Conservation (phyloP, 1,140 invertebrate species). For the Drosophila athabasca region DNA sequence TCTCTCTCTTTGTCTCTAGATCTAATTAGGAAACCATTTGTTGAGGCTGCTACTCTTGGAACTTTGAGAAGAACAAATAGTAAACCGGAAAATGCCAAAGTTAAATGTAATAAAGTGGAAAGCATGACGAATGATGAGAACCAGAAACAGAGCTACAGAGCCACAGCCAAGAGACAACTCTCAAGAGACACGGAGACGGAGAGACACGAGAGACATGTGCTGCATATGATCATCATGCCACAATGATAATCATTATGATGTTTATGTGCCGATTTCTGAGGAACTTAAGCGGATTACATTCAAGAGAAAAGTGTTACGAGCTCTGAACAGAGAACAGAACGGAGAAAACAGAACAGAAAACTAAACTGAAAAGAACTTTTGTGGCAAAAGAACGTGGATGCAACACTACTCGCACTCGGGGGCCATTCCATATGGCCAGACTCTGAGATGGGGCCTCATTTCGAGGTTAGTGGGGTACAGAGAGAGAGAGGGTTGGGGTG, state of each 20-base stretch:
- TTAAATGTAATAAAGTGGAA: conserved; percentile 63
- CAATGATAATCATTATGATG: conserved; percentile 53
- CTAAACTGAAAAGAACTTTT: conserved; percentile 37
- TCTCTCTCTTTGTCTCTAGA: conserved; percentile 1
- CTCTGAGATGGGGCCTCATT: conserved; percentile 19
- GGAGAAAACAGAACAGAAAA: conserved; percentile 14
- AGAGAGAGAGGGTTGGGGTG: too few species aligned
- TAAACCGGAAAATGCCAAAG: conserved; percentile 49
- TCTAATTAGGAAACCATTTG: conserved; percentile 73
- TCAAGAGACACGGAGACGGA: conserved; percentile 16
- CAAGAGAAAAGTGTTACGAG: conserved; percentile 74
- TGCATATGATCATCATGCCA: conserved; percentile 21
- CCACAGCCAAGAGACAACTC: conserved; percentile 11
- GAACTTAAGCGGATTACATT: conserved; percentile 74
- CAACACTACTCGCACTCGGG: too few species aligned
- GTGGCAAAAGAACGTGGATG: too few species aligned
- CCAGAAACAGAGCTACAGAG: conserved; percentile 31
- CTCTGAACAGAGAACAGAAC: conserved; percentile 34
- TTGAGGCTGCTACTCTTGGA: conserved; percentile 25
- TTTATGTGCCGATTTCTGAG: conserved; percentile 74
- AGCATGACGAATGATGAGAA: conserved; percentile 66
- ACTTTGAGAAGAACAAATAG: conserved; percentile 45
- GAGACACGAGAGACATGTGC: neutral
- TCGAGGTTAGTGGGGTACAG: conserved; percentile 71
- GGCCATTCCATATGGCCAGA: conserved; percentile 42